Percentiles rank a stretch among this genome's conserved stretches.
Evolutionary conservation across 2,888 invertebrate genomes (phyloP).

Genomic region (Lomographa bimaculata): DNA sequence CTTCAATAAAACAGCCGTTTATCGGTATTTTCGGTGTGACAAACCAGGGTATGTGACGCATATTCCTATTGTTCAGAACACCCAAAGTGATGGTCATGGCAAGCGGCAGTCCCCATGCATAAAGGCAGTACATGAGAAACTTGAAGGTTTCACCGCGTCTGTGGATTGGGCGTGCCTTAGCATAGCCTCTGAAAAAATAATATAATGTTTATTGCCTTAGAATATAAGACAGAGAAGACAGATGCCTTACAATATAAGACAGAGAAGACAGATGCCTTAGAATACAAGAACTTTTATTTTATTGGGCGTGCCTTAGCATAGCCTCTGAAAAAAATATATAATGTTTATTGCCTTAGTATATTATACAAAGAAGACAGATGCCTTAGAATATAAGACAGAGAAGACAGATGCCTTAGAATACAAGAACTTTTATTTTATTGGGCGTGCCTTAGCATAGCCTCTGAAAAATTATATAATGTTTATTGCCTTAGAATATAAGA

Average conservation of each 20-base stretch:
- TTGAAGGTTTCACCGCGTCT: constrained; percentile 64
- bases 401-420: too few relatives aligned
- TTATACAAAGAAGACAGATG: too few relatives aligned
- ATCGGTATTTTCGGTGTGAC: constrained; percentile 52
- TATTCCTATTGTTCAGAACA: constrained; percentile 40
- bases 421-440: too few relatives aligned
- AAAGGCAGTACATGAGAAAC: constrained; percentile 62
- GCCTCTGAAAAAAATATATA: constrained; percentile 58
- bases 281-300: too few relatives aligned
- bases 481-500: too few relatives aligned
- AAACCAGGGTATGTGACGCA: constrained; percentile 58
- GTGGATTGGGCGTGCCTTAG: constrained; percentile 67
- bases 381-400: too few relatives aligned
- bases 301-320: constrained; percentile 69
- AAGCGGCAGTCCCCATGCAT: constrained; percentile 62
- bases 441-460: constrained; percentile 68
- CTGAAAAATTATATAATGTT: too few relatives aligned
- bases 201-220: too few relatives aligned
- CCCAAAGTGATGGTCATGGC: constrained; percentile 47
- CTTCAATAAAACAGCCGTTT: constrained; percentile 60
- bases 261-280: too few relatives aligned
- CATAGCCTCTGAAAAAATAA: constrained; percentile 61
- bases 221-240: too few relatives aligned
- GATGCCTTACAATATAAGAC: too few relatives aligned
- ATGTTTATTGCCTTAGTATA: too few relatives aligned